Conservation (phyloP, 1,140 invertebrate species). For the Oppia nitens region DNA sequence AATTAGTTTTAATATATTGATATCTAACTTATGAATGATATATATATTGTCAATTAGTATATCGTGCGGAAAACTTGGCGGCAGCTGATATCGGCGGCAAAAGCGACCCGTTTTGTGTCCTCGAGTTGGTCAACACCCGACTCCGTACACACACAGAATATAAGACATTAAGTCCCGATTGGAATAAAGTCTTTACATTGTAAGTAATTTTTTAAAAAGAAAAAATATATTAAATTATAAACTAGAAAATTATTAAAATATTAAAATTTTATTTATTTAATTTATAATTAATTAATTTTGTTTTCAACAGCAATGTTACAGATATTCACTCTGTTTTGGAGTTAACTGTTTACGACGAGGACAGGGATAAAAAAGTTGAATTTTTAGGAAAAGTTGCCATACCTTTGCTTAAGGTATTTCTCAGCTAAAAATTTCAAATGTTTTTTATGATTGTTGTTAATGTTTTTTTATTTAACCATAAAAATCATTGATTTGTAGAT, state of each 20-base stretch:
- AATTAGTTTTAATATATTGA: no score
- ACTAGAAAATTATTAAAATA: neutral
- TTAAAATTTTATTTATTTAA: neutral
- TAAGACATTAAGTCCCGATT: conserved; percentile 84
- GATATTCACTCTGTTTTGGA: conserved; percentile 92
- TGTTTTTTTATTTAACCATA: no score
- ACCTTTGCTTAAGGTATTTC: conserved; percentile 45
- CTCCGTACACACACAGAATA: conserved; percentile 97
- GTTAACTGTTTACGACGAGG: conserved; percentile 96
- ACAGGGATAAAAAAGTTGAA: conserved; percentile 92
- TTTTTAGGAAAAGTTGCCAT: conserved; percentile 87
- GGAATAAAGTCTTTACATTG: conserved; percentile 99
- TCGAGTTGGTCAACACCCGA: conserved; percentile 83
- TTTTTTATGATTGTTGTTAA: neutral
- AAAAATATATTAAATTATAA: neutral
- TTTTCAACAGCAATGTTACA: conserved; percentile 81
- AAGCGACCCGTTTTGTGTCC: conserved; percentile 86
- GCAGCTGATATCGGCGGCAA: conserved; percentile 75
- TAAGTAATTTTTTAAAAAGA: conserved; percentile 36
- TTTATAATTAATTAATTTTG: conserved; percentile 21
- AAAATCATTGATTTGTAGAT: conserved; percentile 40
- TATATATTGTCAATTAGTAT: conserved; percentile 39
- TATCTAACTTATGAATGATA: no score
- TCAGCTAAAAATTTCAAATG: neutral
- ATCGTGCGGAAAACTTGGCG: conserved; percentile 66